Conservation (phyloP, 2,797 vertebrate genomes). For the Microctenopoma stevenorrisi region DNA sequence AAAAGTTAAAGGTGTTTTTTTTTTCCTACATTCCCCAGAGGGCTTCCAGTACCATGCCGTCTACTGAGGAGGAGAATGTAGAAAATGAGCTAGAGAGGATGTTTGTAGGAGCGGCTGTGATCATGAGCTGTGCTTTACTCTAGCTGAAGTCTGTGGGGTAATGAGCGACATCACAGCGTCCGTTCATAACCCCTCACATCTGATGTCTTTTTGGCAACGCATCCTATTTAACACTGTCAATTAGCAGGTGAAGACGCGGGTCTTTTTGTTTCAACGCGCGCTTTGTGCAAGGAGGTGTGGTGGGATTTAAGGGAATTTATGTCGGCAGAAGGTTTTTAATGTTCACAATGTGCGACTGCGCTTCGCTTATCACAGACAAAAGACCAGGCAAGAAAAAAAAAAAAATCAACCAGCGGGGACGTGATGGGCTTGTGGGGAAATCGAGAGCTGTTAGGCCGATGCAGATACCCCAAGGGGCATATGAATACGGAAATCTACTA, state of each 20-base stretch:
- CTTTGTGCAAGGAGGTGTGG: slow-evolving; percentile 23
- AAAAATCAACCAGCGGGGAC: slow-evolving; percentile 54
- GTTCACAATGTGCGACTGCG: slow-evolving; percentile 40
- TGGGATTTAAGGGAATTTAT: slow-evolving; percentile 41
- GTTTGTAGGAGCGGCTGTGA: slow-evolving; percentile 66
- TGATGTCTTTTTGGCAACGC: slow-evolving; percentile 52
- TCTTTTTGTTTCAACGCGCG: slow-evolving; percentile 44
- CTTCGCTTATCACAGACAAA: slow-evolving; percentile 31
- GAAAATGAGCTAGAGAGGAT: slow-evolving; percentile 56
- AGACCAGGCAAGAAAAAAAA: slow-evolving; percentile 26
- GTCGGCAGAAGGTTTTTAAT: slow-evolving; percentile 17
- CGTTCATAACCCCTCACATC: slow-evolving; percentile 56
- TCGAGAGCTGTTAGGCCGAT: slow-evolving; percentile 37
- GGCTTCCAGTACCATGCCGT: slow-evolving; percentile 27
- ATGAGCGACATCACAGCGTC: slow-evolving; percentile 69
- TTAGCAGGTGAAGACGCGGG: slow-evolving; percentile 60
- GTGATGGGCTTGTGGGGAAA: slow-evolving; percentile 50
- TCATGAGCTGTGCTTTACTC: slow-evolving; percentile 62
- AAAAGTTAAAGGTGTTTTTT: slow-evolving; percentile 40
- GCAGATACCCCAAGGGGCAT: slow-evolving; percentile 48
- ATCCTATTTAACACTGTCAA: slow-evolving; percentile 70
- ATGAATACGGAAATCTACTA: slow-evolving; percentile 62
- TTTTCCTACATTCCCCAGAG: slow-evolving; percentile 19
- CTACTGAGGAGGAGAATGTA: slow-evolving; percentile 31
- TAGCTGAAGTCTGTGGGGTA: slow-evolving; percentile 57